A percentile compares a stretch with the other conserved stretches of the same genome.
These are phyloP conservation scores for Brachyptera putata DNA, from an alignment of 2,888 invertebrate genomes.

Conservation along the genomic window DNA sequence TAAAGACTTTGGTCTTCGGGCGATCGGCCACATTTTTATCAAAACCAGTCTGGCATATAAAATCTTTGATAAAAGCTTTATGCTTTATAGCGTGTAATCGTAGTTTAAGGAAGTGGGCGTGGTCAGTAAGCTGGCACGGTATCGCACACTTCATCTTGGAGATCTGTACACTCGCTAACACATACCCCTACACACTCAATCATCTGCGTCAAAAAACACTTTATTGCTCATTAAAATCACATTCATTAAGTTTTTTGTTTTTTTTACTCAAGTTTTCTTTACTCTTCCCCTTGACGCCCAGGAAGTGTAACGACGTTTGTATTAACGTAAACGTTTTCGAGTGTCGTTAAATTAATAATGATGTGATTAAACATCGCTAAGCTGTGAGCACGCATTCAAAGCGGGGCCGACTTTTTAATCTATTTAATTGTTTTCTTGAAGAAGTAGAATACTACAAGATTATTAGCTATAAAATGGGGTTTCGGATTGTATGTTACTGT, in stretches of 20 bases:
- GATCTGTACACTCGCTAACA: constrained; percentile 3
- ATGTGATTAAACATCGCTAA: too few relatives aligned
- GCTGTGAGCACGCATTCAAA: too few relatives aligned
- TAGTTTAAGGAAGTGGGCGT: constrained; percentile 13
- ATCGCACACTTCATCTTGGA: constrained; percentile 7
- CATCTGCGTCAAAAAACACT: background rate
- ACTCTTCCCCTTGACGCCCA: background rate
- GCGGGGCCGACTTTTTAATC: too few relatives aligned
- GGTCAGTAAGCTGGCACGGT: background rate
- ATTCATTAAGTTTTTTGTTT: background rate
- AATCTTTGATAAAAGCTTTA: constrained; percentile 7
- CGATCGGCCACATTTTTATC: constrained; percentile 6
- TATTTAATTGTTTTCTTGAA: background rate
- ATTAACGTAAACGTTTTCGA: too few relatives aligned
- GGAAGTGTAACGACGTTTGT: too few relatives aligned
- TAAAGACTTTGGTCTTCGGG: background rate
- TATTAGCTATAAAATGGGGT: constrained; percentile 6
- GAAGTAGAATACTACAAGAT: background rate
- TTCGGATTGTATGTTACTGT: constrained; percentile 3
- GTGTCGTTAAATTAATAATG: too few relatives aligned
- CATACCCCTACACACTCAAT: background rate
- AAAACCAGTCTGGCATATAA: constrained; percentile 9
- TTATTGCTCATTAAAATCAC: background rate
- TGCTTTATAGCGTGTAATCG: background rate
- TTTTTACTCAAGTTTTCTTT: background rate